Evolutionary conservation across 2,888 invertebrate species (phyloP).

Genomic region (Capitulum mitella): DNA sequence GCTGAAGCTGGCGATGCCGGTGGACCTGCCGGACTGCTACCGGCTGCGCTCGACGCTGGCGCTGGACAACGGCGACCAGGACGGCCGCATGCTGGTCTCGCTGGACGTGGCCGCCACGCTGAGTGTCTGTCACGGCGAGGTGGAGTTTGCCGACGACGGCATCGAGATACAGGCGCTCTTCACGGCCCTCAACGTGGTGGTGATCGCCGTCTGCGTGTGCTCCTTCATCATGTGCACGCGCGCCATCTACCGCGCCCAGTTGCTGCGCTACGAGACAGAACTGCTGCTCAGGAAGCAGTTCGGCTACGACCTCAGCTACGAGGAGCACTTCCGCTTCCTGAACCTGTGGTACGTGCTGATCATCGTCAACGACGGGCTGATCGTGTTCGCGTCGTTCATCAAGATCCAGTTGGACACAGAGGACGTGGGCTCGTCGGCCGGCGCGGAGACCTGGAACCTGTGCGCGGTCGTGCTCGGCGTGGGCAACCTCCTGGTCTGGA

Average conservation of each 20-base stretch:
- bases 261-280: slow-evolving; percentile 53
- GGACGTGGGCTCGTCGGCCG: too few species aligned
- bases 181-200: slow-evolving; percentile 66
- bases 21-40: slow-evolving; percentile 87
- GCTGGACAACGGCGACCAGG: slow-evolving; percentile 86
- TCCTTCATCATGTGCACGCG: slow-evolving; percentile 80
- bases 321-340: slow-evolving; percentile 79
- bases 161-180: not conserved
- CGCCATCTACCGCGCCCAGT: slow-evolving; percentile 80
- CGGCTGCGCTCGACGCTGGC: slow-evolving; percentile 68
- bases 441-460: not conserved
- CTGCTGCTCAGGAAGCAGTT: slow-evolving; percentile 43
- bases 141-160: not conserved
- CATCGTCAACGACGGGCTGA: slow-evolving; percentile 83
- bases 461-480: slow-evolving; percentile 71
- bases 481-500: slow-evolving; percentile 93
- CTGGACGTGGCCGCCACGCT: slow-evolving; percentile 69
- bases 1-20: slow-evolving; percentile 76
- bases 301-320: slow-evolving; percentile 61
- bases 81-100: slow-evolving; percentile 79
- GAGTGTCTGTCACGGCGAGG: slow-evolving; percentile 62
- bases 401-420: slow-evolving; percentile 48
- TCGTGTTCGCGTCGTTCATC: slow-evolving; percentile 88
- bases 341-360: slow-evolving; percentile 98
- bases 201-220: slow-evolving; percentile 65